A percentile compares a stretch with the other conserved stretches of the same genome.
Evolutionary conservation across 2,797 vertebrate genomes (phyloP).

Genomic region (Halcyon leucocephala): DNA sequence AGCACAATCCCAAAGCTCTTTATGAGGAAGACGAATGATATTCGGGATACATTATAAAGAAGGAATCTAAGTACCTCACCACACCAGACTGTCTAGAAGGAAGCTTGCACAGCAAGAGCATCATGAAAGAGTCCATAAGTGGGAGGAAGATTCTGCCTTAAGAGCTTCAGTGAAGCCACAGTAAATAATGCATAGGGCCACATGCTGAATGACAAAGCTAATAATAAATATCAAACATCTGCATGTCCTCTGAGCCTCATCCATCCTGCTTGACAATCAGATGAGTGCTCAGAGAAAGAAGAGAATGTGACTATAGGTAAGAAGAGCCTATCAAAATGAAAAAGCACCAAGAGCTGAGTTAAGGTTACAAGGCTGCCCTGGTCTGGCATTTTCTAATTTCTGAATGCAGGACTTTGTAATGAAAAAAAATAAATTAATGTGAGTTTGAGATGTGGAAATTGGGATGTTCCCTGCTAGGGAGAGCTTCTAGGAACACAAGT

Average conservation of each 20-base stretch:
- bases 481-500: background rate
- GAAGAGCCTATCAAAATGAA: background rate
- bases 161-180: background rate
- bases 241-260: background rate
- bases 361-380: background rate
- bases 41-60: background rate
- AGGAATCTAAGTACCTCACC: background rate
- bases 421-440: background rate
- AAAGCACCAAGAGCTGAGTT: background rate
- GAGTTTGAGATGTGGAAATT: background rate
- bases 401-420: background rate
- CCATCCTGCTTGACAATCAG: background rate
- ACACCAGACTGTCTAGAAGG: background rate
- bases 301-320: background rate
- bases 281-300: background rate
- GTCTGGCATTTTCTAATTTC: background rate
- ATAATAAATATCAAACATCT: background rate
- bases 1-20: background rate
- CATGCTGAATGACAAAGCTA: background rate
- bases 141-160: background rate
- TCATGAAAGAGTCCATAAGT: background rate
- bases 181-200: constrained; percentile 5
- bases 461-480: background rate
- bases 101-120: background rate
- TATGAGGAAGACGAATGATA: background rate